Base-by-base conservation (phyloP, 2,888 invertebrate species). In the Timema cristinae region DNA sequence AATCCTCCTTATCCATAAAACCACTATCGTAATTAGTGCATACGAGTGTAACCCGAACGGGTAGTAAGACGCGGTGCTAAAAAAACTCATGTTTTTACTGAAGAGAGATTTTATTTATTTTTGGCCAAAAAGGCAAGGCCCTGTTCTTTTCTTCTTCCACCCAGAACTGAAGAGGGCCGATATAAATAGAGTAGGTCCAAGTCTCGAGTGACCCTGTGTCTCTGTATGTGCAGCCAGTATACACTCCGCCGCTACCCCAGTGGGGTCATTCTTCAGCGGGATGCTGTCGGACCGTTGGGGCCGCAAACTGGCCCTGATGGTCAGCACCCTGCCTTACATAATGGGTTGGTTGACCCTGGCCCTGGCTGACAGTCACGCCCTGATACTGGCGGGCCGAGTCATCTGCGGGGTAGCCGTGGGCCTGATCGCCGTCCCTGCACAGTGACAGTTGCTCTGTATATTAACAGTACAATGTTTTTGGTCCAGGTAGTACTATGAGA, bases 201-300 rank as follows among this genome's bases (percentile, higher is more conserved):
- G 56, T 56, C n/a, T 7, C n/a, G n/a, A 56, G 56, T 15, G 15
- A 7, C n/a, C n/a, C n/a, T 15, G 7, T n/a, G 56, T 6, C 15
- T n/a, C 10, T 13, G 5, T 7, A 6, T 72, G 59, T 79, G 9
- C 83, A 92, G 92, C 92, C 6, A 91, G 91, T 77, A 87, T 92
- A 11, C 92, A 92, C 79, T 92, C 92, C 50, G 87, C 91, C 71
- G 91, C 92, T 0, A 91, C 92, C 0, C 92, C 92, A 0, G 79
- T 91, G 0, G 92, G 92, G 0, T 89, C 91, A 0, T 82, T 92
- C 77, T 77, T 90, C 52, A 90, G 91, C 0, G 92, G 91, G 0
- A 86, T 90, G 0, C 81, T 91, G 68, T 89, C 91, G 83, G 92
- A 92, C 77, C 84, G 84, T 56, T 86, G 89, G 77, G 92, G 92